phyloP scores from a whole-genome alignment of 2,797 vertebrate species.

The Kryptopterus vitreolus region DNA sequence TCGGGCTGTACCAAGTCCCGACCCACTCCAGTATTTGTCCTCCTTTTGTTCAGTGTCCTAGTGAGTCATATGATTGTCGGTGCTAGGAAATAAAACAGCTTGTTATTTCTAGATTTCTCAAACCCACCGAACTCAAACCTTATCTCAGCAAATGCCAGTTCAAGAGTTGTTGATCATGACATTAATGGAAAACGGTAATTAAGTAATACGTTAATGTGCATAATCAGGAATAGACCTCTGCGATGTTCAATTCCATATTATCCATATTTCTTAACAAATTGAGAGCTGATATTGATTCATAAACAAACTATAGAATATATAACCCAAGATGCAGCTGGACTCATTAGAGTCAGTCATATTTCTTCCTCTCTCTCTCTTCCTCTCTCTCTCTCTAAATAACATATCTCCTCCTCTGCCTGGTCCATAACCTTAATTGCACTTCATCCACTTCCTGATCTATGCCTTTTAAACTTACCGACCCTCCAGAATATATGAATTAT shows the following conservation, averaged over 20 bases:
- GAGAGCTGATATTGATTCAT: no score
- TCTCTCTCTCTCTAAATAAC: no score
- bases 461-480: no score
- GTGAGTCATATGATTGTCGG: conserved; percentile 60
- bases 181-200: not conserved
- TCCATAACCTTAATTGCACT: not conserved
- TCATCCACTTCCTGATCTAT: not conserved
- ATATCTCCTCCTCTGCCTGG: not conserved
- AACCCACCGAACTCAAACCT: not conserved
- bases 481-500: not conserved
- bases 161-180: not conserved
- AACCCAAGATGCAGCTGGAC: not conserved
- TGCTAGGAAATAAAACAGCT: not conserved
- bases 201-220: not conserved
- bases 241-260: not conserved
- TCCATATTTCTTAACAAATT: no score
- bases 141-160: not conserved
- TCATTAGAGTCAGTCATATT: not conserved
- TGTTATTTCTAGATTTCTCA: not conserved
- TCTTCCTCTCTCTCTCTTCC: no score
- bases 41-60: conserved; percentile 29
- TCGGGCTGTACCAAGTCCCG: conserved; percentile 68
- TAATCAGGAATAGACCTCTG: not conserved
- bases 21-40: conserved; percentile 59
- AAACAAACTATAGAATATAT: not conserved